Conservation (phyloP, 2,113 vertebrate species). For the Salvelinus namaycush region DNA sequence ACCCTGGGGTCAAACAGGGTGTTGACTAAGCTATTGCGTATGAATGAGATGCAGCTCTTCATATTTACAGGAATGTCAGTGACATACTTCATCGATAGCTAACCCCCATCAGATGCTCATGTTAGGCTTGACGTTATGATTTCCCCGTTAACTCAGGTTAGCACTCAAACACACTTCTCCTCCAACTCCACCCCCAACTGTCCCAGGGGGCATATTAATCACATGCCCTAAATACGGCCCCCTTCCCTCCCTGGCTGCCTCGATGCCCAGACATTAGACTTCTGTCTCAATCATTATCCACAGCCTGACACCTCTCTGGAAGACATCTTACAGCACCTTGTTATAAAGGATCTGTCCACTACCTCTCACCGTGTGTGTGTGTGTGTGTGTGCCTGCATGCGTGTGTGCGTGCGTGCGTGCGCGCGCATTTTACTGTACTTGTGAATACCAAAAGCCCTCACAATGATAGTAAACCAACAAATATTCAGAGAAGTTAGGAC, state of each 20-base stretch:
- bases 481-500: too few species aligned
- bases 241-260: constrained; percentile 1
- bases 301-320: constrained; percentile 47
- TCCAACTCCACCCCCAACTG: constrained; percentile 54
- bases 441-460: too few species aligned
- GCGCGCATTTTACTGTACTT: neutral
- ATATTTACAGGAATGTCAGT: neutral
- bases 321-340: constrained; percentile 40
- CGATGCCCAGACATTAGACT: constrained; percentile 58
- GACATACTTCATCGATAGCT: neutral
- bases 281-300: constrained; percentile 60
- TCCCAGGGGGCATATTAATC: constrained; percentile 66
- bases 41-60: constrained; percentile 22
- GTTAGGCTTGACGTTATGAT: neutral
- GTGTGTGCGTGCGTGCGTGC: neutral
- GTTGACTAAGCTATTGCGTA: constrained; percentile 63
- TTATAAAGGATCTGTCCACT: neutral
- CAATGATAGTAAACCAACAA: too few species aligned
- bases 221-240: constrained; percentile 41
- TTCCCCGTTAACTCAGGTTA: neutral
- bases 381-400: neutral
- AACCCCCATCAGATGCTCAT: neutral
- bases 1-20: constrained; percentile 43
- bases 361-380: neutral
- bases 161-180: neutral